Evolutionary conservation across 2,797 vertebrate genomes (phyloP), one percentile per base, ranked within the genome.

Genomic region (Bovichtus variegatus): DNA sequence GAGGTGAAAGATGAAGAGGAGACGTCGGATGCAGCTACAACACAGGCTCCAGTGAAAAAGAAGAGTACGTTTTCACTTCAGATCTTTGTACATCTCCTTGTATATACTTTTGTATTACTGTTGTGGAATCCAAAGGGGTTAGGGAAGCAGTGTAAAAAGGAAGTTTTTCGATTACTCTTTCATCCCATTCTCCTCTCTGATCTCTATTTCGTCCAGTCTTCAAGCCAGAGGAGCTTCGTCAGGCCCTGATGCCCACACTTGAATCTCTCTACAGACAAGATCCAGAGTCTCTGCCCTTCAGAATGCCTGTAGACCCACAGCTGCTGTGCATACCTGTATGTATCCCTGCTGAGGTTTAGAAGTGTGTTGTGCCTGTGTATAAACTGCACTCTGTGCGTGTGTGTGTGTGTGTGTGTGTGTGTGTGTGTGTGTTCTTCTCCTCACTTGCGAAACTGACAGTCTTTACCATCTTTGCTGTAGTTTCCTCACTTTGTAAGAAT

Each of bases 231-330:
- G 98, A 99, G 91, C 92, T 99, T 87, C 96, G 98, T n/a, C 98
- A 99, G 94, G 96, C 98, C 0, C 92, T 99, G 85, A 99, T 99
- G 98, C 97, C 98, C 82, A 99, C 98, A 0, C 94, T 99, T 68
- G 98, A 99, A 92, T 97, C 97, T 83, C 96, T 99, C 89, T 99
- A 99, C 86, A 96, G 97, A 72, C 98, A 99, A 92, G 98, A 99
- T 87, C 98, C 98, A 0, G 98, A 99, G 91, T 99, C 98, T 75
- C 96, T 99, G 86, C 98, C 98, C 21, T 99, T 99, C 93, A 96
- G 98, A 64, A 98, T 99, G 81, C 98, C 98, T 80, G 98, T 99
- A 80, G 98, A 99, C 94, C 98, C 98, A 49, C 96, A 97, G 0
- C 91, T 98, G 73, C 94, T 99, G 60, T 97, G 97, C 94, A 99